Percentiles rank a stretch among this genome's conserved stretches.
Evolutionary conservation across 2,797 vertebrate genomes (phyloP).

Genomic region (Urocyon cinereoargenteus): DNA sequence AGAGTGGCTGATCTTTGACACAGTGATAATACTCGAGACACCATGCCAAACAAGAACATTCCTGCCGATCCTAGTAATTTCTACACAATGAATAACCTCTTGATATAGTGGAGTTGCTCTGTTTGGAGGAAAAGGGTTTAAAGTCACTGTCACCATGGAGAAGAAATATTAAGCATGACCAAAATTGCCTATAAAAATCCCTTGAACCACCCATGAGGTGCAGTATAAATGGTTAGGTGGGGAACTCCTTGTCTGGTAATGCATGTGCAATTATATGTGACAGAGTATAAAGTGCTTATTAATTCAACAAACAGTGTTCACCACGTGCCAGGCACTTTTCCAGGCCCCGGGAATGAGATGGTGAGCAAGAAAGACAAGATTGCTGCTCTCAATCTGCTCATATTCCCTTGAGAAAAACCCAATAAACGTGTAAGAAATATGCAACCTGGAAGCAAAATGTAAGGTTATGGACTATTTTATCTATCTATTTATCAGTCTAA

Average conservation of each 20-base stretch:
- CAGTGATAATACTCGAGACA: background rate
- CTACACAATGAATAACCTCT: conserved; percentile 38
- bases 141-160: background rate
- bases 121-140: background rate
- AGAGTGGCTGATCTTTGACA: background rate
- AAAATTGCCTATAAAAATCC: background rate
- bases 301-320: background rate
- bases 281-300: background rate
- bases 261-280: background rate
- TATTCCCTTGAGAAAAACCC: background rate
- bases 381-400: background rate
- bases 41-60: fast-evolving
- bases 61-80: conserved; percentile 21
- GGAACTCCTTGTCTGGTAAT: background rate
- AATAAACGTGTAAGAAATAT: background rate
- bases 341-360: background rate
- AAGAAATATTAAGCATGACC: background rate
- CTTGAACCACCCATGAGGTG: background rate
- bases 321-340: background rate
- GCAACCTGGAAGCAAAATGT: background rate
- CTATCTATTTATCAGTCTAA: background rate
- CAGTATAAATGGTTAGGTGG: background rate
- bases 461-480: background rate
- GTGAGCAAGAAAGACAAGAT: background rate
- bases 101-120: background rate